A percentile compares a stretch with the other conserved stretches of the same genome.
phyloP scores from a whole-genome alignment of 1,140 invertebrate species.

The Gonioctena quinquepunctata region DNA sequence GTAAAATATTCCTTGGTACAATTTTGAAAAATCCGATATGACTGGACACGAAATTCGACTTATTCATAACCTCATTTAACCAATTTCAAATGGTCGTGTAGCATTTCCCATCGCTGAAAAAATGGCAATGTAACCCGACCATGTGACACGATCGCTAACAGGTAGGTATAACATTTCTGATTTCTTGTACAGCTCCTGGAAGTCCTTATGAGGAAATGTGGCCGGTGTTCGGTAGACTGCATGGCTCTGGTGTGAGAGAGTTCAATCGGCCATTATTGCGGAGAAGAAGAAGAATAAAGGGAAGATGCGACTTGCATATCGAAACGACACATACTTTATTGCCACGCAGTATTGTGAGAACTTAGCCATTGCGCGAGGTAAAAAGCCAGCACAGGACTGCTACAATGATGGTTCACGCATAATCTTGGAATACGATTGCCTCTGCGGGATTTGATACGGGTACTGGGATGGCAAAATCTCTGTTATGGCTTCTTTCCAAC shows the following conservation, averaged over 20 bases:
- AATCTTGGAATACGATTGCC: constrained; percentile 13
- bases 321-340: constrained; percentile 7
- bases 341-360: constrained; percentile 15
- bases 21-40: too few relatives aligned
- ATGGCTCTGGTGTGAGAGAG: constrained; percentile 19
- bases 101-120: not conserved
- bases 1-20: too few relatives aligned
- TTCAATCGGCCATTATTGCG: constrained; percentile 18
- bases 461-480: too few relatives aligned
- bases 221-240: constrained; percentile 8
- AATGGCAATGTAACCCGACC: not conserved
- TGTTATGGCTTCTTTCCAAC: too few relatives aligned
- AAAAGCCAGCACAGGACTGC: constrained; percentile 13
- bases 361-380: constrained; percentile 11
- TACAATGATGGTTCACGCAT: constrained; percentile 19
- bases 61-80: not conserved
- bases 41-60: too few relatives aligned
- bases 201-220: constrained; percentile 15
- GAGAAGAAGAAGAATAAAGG: constrained; percentile 15
- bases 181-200: constrained; percentile 15
- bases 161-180: constrained; percentile 18
- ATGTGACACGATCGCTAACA: constrained; percentile 6
- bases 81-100: not conserved
- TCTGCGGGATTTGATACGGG: not conserved
- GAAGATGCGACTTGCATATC: constrained; percentile 18